Evolutionary conservation across 2,888 invertebrate species (phyloP), one percentile per base, ranked within the genome.

Genomic region (Melikaiella ostensackeni): DNA sequence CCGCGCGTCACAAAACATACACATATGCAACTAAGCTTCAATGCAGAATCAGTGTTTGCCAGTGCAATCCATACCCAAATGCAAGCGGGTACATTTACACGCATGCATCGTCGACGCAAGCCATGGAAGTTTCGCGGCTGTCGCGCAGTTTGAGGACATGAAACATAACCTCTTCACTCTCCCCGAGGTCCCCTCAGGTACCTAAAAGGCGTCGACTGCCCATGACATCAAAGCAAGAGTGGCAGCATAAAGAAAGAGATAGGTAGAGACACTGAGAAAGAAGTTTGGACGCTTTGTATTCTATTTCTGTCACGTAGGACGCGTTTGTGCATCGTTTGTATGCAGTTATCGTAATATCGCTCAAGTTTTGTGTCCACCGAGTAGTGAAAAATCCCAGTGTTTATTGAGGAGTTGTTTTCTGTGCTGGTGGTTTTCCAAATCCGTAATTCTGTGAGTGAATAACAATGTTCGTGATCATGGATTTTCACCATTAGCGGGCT

Each of bases 391-490:
- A 38, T 38, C 8, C 11, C 30, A 73, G n/a, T 19, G 33, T 61
- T 42, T 61, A 9, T 21, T 24, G 42, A 21, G 9, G 33, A 61
- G 76, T 13, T 74, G 74, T 24, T 59, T 77, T 81, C 21, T 75
- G 64, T 77, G 80, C 81, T 80, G 78, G 82, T 82, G 80, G 77
- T 75, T 77, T 81, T 81, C 75, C 77, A 80, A 79, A 78, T 82
- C 77, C 66, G 38, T 82, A 78, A 75, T 57, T 62, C 55, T 81
- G 83, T 80, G 84, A 84, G 83, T 85, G 87, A 84, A 62, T 75
- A 75, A 82, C 79, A 82, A 90, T 90, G 89, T 88, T 86, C 81
- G 86, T 85, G 85, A 87, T 86, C 84, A 90, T 90, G 90, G 90
- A 90, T 90, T 87, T 87, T 87, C 86, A 85, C 81, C 88, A 89